Conservation (phyloP, 64 coral and sea anemone species). For the Platygyra sinensis region DNA sequence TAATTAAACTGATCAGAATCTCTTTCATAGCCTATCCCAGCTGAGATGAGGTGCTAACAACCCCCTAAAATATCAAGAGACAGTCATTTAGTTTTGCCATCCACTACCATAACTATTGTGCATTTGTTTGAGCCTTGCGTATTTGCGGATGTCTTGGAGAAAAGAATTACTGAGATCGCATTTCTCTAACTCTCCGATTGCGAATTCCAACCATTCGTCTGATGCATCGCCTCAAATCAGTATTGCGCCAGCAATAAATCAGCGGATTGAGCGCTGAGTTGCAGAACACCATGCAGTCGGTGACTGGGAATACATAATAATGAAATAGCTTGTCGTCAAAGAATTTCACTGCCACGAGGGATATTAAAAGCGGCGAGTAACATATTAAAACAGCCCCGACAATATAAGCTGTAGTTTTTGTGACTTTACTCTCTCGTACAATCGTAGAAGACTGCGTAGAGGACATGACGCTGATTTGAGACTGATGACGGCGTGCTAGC, state of each 20-base stretch:
- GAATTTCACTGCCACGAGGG: conserved; percentile 24
- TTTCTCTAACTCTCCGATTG: not conserved
- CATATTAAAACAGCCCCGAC: conserved; percentile 46
- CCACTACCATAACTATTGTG: not conserved
- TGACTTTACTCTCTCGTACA: conserved; percentile 38
- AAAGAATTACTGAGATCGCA: not conserved
- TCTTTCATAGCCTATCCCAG: too few species aligned
- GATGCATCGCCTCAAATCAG: conserved; percentile 20
- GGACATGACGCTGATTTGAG: conserved; percentile 2
- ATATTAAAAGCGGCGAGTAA: conserved; percentile 32
- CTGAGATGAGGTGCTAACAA: too few species aligned
- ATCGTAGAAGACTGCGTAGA: not conserved
- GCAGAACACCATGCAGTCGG: conserved; percentile 47
- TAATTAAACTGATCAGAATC: too few species aligned
- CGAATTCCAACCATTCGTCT: not conserved
- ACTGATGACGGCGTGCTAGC: conserved; percentile 39
- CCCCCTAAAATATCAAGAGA: too few species aligned
- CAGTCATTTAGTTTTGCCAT: not conserved
- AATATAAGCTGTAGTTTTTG: conserved; percentile 49
- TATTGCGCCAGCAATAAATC: conserved; percentile 64
- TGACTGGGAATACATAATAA: conserved; percentile 53
- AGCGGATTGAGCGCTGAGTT: conserved; percentile 55
- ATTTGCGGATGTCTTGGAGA: not conserved
- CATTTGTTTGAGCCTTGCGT: not conserved
- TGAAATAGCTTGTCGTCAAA: conserved; percentile 30